phyloP scores from a whole-genome alignment of 2,113 vertebrate species.

The Calidris pugnax region DNA sequence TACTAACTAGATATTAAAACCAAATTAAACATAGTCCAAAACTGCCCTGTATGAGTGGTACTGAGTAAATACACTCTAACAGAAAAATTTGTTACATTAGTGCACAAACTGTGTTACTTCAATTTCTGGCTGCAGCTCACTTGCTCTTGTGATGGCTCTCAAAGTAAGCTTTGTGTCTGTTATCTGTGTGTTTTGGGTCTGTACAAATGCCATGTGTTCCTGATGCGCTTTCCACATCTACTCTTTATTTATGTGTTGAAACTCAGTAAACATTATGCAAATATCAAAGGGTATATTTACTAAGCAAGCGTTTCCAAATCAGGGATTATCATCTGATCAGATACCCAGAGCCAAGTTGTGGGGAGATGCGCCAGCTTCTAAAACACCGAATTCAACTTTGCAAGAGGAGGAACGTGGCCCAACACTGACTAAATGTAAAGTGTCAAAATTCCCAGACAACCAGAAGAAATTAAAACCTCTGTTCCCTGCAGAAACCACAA shows the following conservation, averaged over 20 bases:
- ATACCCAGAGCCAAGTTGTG: not conserved
- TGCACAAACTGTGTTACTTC: not conserved
- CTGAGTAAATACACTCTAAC: not conserved
- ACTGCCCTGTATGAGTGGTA: not conserved
- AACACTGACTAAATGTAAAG: not conserved
- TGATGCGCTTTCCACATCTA: not conserved
- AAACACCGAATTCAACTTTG: not conserved
- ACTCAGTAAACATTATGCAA: constrained; percentile 45
- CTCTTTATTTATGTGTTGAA: constrained; percentile 38
- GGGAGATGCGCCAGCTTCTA: not conserved
- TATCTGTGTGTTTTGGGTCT: not conserved
- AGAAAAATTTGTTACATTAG: not conserved
- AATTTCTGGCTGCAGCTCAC: not conserved
- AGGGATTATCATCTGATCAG: not conserved
- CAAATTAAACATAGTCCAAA: not conserved
- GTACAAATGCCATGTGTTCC: not conserved
- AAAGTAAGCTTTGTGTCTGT: not conserved
- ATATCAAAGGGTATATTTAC: constrained; percentile 67
- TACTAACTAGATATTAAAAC: not conserved
- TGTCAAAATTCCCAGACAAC: not conserved
- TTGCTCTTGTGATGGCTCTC: not conserved
- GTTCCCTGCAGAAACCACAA: not conserved
- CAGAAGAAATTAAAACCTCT: not conserved
- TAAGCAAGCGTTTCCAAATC: constrained; percentile 54
- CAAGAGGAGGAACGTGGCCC: not conserved